These are phyloP conservation scores for Nomada fabriciana DNA, from an alignment of 2,888 invertebrate genomes.

Conservation along the genomic window DNA sequence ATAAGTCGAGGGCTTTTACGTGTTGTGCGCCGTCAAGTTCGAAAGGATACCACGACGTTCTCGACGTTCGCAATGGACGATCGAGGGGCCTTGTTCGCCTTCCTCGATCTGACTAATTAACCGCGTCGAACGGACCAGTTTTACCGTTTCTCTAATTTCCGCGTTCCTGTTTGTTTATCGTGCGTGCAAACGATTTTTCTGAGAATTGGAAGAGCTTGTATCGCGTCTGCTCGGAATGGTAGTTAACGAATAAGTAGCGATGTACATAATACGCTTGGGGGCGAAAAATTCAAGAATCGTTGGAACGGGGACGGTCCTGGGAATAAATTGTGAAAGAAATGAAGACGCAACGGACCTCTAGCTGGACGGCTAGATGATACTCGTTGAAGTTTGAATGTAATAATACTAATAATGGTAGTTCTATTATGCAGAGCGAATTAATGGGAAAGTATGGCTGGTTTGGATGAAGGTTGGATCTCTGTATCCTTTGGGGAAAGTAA, in stretches of 20 bases:
- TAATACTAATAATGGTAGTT: not conserved
- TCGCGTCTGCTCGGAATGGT: not conserved
- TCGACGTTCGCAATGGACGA: not conserved
- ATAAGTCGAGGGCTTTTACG: constrained; percentile 57
- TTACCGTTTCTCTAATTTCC: constrained; percentile 5
- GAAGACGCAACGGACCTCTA: not conserved
- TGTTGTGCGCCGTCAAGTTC: constrained; percentile 25
- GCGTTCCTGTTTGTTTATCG: not conserved
- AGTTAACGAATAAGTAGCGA: not conserved
- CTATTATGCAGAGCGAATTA: not conserved
- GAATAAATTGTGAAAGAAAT: constrained; percentile 17
- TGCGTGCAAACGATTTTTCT: not conserved
- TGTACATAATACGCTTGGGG: not conserved
- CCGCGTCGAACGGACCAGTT: not conserved
- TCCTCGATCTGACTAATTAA: constrained; percentile 20
- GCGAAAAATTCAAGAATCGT: constrained; percentile 4
- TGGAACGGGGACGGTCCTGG: not conserved
- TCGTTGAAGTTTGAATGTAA: not conserved
- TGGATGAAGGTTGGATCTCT: not conserved
- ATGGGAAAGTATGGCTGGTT: not conserved
- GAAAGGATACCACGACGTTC: not conserved
- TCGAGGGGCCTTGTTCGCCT: not conserved
- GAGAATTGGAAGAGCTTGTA: not conserved
- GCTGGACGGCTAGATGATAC: not conserved
- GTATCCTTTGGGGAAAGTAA: not conserved